Percentiles rank a stretch among this genome's conserved stretches.
Conservation (phyloP, 2,797 vertebrate species). For the Chiroxiphia lanceolata region DNA sequence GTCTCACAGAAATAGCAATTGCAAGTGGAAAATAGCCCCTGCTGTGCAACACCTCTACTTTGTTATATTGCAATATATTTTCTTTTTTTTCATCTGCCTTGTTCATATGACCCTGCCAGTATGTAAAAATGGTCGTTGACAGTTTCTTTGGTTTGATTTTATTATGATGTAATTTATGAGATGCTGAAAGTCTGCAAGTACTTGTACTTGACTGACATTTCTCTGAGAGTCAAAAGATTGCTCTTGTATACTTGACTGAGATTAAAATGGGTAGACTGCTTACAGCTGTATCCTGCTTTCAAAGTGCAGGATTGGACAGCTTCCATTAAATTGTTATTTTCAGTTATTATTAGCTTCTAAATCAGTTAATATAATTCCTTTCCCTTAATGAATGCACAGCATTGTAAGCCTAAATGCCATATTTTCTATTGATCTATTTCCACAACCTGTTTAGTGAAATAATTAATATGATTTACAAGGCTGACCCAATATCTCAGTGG, state of each 20-base stretch:
- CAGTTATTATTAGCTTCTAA: constrained; percentile 60
- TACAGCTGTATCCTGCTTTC: constrained; percentile 5
- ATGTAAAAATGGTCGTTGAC: constrained; percentile 9
- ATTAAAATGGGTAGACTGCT: constrained; percentile 5
- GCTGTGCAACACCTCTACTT: neutral
- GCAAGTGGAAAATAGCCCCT: neutral
- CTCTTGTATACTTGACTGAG: constrained; percentile 6
- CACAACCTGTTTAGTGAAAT: constrained; percentile 66
- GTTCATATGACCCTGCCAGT: neutral
- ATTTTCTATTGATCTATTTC: constrained; percentile 67
- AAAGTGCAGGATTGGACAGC: constrained; percentile 43
- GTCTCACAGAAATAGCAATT: neutral
- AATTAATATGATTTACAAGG: constrained; percentile 65
- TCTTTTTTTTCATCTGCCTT: neutral
- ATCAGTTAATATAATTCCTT: constrained; percentile 66
- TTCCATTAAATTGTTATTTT: constrained; percentile 65
- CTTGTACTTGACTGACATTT: constrained; percentile 15
- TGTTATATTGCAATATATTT: neutral
- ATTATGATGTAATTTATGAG: constrained; percentile 20
- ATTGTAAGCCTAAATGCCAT: constrained; percentile 51
- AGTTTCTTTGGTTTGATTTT: constrained; percentile 15
- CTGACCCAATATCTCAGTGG: constrained; percentile 60
- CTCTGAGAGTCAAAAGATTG: constrained; percentile 28
- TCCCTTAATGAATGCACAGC: constrained; percentile 50
- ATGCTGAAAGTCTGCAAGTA: constrained; percentile 10